Evolutionary conservation across 2,113 vertebrate genomes (phyloP), one percentile per base, ranked within the genome.

Genomic region (Oryzias javanicus): DNA sequence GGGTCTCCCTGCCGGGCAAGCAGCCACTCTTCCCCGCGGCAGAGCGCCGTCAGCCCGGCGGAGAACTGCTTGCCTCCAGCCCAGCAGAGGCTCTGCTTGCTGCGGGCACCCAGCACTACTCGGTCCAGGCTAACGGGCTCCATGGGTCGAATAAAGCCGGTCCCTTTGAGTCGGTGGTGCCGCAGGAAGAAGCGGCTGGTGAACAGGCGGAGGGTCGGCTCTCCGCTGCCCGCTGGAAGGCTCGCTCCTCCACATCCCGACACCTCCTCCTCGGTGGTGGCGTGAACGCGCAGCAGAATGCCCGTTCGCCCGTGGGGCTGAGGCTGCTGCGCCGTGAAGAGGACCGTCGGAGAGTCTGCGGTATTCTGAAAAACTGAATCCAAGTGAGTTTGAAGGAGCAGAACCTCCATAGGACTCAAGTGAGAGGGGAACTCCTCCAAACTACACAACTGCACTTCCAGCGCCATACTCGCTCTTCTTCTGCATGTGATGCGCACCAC

Each of bases 21-120:
- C n/a, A 90, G 73, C 44, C 49, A 70, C 46, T 67, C 78, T 10
- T 76, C 84, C 17, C 70, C 66, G 57, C 86, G 60, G 19, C 86
- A 88, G 17, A 89, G 78, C 16, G 84, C 62, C 47, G 86, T 78
- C 64, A 92, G 80, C 4, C 76, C 70, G 27, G 49, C 61, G 47
- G 74, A 63, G 66, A 91, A 87, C 14, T 40, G 69, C 29, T 80
- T 80, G 0, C 69, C 78, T 16, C 60, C 73, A 6, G 89, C 87
- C 88, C 88, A 79, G 64, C 50, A 78, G 46, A 89, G 83, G 22
- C 77, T 80, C 22, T 68, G 78, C 5, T 74, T 74, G 54, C 79
- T 84, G 44, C 90, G 70, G 55, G 86, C 87, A 12, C 90, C 92
- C 17, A 93, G 66, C 14, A 92, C 88, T 54, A 92, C 73, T 48